Evolutionary conservation across 1,140 invertebrate genomes (phyloP).

Genomic region (Potamilus streckersoni): DNA sequence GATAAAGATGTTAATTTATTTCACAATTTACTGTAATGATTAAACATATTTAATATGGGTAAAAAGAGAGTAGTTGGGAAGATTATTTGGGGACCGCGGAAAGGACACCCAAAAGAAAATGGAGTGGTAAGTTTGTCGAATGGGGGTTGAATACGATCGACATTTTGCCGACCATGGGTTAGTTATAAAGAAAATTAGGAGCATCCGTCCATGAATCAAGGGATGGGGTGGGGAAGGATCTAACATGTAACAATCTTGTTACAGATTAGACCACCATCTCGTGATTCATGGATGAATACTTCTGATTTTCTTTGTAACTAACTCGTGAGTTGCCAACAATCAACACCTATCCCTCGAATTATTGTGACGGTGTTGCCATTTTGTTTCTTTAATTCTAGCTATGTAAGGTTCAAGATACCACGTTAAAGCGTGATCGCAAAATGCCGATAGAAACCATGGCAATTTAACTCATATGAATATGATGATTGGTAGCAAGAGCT

Average conservation of each 20-base stretch:
- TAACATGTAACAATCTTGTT: no score
- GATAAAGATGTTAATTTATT: slow-evolving; percentile 12
- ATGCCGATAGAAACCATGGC: no score
- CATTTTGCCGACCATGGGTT: slow-evolving; percentile 1
- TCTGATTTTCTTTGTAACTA: no score
- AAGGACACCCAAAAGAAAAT: slow-evolving; percentile 42
- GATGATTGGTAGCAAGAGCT: no score
- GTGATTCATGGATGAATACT: no score
- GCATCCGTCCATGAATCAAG: background rate
- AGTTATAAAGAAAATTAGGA: no score
- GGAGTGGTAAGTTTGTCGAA: slow-evolving; percentile 31
- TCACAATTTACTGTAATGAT: background rate
- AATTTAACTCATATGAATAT: no score
- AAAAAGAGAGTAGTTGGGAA: slow-evolving; percentile 56
- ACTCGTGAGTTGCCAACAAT: no score
- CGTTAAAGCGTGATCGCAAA: no score
- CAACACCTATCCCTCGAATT: no score
- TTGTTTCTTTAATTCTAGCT: background rate
- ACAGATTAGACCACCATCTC: no score
- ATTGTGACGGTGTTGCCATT: background rate
- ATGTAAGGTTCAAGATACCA: no score
- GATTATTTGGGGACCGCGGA: slow-evolving; percentile 52
- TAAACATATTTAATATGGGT: slow-evolving; percentile 47
- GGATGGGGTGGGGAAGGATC: background rate
- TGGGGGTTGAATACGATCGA: background rate